A percentile compares a stretch with the other conserved stretches of the same genome.
Evolutionary conservation across 92 coral and sea anemone genomes (phyloP).

Genomic region (Plumapathes pennacea): DNA sequence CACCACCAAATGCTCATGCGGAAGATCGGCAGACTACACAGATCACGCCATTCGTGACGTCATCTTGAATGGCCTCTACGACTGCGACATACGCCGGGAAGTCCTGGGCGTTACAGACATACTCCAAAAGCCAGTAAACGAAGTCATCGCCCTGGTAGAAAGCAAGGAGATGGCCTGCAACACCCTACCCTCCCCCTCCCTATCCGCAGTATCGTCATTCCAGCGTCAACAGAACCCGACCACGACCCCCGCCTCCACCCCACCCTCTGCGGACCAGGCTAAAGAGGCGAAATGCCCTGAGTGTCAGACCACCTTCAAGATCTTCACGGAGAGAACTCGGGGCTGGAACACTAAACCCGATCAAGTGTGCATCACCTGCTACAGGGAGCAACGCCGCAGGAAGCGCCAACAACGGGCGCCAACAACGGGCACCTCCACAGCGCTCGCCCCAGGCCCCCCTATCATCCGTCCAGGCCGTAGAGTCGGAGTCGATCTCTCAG

Average conservation of each 20-base stretch:
- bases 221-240: conserved; percentile 3
- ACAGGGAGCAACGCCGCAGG: conserved; percentile 16
- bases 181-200: conserved; percentile 53
- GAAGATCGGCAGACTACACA: conserved; percentile 52
- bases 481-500: conserved; percentile 43
- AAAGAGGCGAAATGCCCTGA: conserved; percentile 41
- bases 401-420: conserved; percentile 1
- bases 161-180: no score
- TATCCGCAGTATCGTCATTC: conserved; percentile 56
- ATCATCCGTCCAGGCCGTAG: conserved; percentile 25
- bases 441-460: conserved; percentile 14
- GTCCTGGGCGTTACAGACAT: conserved; percentile 35
- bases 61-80: conserved; percentile 42
- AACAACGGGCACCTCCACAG: background rate
- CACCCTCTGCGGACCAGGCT: conserved; percentile 12
- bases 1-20: conserved; percentile 35
- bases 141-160: conserved; percentile 48
- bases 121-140: conserved; percentile 37
- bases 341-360: conserved; percentile 57
- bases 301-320: conserved; percentile 27
- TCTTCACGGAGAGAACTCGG: conserved; percentile 62
- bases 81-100: conserved; percentile 60
- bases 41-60: conserved; percentile 58
- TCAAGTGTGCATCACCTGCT: conserved; percentile 48
- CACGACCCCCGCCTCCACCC: conserved; percentile 7